Evolutionary conservation across 2,888 invertebrate species (phyloP).

Genomic region (Mechanitis mazaeus): DNA sequence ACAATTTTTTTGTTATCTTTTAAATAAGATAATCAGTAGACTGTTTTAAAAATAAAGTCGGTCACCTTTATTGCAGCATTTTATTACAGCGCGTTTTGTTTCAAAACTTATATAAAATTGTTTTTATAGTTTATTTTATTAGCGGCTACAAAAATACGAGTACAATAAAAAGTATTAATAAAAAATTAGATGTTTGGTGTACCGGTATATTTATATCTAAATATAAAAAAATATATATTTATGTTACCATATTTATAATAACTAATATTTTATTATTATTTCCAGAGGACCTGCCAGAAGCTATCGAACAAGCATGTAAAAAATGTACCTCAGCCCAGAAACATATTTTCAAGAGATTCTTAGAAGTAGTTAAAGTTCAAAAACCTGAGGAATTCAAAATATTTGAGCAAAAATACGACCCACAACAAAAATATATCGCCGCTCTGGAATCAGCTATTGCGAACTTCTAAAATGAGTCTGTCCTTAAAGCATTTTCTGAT

Average conservation of each 20-base stretch:
- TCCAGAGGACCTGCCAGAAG: conserved; percentile 80
- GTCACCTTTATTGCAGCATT: too few relatives aligned
- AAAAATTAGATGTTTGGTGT: too few relatives aligned
- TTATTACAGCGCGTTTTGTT: too few relatives aligned
- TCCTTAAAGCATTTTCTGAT: neutral
- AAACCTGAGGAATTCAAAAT: conserved; percentile 63
- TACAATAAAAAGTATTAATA: too few relatives aligned
- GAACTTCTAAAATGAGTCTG: conserved; percentile 24
- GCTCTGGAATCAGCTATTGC: conserved; percentile 61
- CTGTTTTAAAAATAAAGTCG: too few relatives aligned
- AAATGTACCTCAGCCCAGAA: conserved; percentile 82
- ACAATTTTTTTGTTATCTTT: too few relatives aligned
- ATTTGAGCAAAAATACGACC: conserved; percentile 76
- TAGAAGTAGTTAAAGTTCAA: conserved; percentile 68
- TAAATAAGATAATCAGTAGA: too few relatives aligned
- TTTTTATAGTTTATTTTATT: too few relatives aligned
- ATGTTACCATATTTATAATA: neutral
- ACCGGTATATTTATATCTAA: too few relatives aligned
- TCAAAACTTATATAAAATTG: too few relatives aligned
- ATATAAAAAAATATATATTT: neutral
- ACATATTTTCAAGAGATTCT: conserved; percentile 75
- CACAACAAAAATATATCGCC: conserved; percentile 72
- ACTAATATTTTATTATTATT: conserved; percentile 4
- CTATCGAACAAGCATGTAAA: conserved; percentile 76
- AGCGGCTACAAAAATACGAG: too few relatives aligned